These are phyloP conservation scores for Trachymyrmex septentrionalis DNA, from an alignment of 1,140 invertebrate genomes.

Conservation along the genomic window DNA sequence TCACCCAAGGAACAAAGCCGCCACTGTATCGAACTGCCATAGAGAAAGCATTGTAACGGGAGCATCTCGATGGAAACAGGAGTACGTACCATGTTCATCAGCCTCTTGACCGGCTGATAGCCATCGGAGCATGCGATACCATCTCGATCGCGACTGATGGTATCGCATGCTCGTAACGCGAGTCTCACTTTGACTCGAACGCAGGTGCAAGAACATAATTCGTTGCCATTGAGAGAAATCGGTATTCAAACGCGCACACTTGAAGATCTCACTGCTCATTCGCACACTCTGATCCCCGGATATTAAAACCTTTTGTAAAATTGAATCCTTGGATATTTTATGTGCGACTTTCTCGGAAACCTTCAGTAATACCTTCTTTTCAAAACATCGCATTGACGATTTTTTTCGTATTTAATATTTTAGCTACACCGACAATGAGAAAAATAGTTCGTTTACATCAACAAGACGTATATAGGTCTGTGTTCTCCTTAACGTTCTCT, in stretches of 20 bases:
- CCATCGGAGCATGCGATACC: conserved; percentile 33
- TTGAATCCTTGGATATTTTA: not conserved
- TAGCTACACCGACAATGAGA: too few relatives aligned
- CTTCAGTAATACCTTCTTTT: not conserved
- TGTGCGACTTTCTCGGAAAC: not conserved
- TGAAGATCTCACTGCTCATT: not conserved
- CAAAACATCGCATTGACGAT: not conserved
- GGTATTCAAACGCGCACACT: not conserved
- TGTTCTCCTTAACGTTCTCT: too few relatives aligned
- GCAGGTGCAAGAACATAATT: conserved; percentile 27
- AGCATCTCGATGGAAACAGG: conserved; percentile 54
- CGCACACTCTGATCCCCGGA: not conserved
- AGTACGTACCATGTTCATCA: conserved; percentile 29
- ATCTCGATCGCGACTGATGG: not conserved
- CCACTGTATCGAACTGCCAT: conserved; percentile 61
- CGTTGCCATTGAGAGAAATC: conserved; percentile 20
- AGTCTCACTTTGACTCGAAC: not conserved
- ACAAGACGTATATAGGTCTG: too few relatives aligned
- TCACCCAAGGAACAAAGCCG: conserved; percentile 65
- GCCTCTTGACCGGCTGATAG: conserved; percentile 42
- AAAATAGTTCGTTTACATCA: too few relatives aligned
- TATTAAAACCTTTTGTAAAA: conserved; percentile 2
- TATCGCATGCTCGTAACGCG: not conserved
- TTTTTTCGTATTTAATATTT: not conserved
- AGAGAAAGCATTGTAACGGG: conserved; percentile 70